Conservation (phyloP, 2,888 invertebrate genomes). For the Ophion obscuratus region DNA sequence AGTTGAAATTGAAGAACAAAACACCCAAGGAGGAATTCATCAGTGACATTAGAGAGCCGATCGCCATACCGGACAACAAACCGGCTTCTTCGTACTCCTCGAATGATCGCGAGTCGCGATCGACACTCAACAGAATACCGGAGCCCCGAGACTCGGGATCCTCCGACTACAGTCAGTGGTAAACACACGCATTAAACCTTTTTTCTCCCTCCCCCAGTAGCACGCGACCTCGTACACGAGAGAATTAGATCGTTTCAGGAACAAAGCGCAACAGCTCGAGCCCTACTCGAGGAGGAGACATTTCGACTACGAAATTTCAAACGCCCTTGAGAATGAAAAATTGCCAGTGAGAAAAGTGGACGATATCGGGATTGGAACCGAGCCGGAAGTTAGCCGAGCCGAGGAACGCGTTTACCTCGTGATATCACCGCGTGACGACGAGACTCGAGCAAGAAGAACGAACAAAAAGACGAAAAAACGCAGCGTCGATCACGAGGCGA, state of each 20-base stretch:
- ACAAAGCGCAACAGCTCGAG: background rate
- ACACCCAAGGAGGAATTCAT: conserved; percentile 73
- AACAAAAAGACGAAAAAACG: conserved; percentile 48
- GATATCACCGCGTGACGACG: conserved; percentile 27
- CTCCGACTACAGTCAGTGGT: conserved; percentile 56
- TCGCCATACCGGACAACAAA: background rate
- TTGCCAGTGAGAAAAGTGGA: background rate
- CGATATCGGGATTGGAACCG: background rate
- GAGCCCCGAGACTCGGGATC: conserved; percentile 38
- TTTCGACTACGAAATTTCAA: too few species aligned
- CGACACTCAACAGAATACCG: conserved; percentile 38
- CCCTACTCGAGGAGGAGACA: too few species aligned
- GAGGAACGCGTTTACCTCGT: conserved; percentile 51
- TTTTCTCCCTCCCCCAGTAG: background rate
- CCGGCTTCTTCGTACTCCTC: background rate
- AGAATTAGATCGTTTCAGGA: conserved; percentile 55
- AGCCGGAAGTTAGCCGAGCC: background rate
- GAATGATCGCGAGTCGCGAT: conserved; percentile 7
- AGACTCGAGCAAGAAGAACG: too few species aligned
- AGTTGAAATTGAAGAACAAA: conserved; percentile 58
- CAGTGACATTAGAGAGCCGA: conserved; percentile 36
- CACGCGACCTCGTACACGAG: conserved; percentile 24
- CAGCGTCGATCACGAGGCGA: conserved; percentile 43
- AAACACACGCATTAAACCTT: conserved; percentile 26
- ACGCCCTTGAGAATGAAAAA: background rate